phyloP scores from a whole-genome alignment of 2,113 vertebrate genomes.

The Catharus fuscescens region DNA sequence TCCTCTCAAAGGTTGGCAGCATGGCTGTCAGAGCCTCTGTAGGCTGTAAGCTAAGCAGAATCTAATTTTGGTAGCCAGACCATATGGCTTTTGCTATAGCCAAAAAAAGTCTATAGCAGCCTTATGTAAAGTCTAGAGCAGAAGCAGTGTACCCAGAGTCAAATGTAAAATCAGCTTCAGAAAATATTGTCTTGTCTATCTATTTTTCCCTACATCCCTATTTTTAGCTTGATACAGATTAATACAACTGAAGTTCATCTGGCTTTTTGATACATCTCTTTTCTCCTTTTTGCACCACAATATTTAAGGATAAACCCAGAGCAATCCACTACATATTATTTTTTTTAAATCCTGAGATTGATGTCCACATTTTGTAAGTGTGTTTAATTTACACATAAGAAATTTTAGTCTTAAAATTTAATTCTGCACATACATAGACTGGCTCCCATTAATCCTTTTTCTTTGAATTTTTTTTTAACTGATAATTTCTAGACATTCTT shows the following conservation, averaged over 20 bases:
- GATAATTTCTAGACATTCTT: neutral
- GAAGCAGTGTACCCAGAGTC: neutral
- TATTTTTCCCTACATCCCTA: neutral
- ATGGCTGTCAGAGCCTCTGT: neutral
- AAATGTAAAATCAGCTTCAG: neutral
- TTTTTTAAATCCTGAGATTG: neutral
- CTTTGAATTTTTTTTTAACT: neutral
- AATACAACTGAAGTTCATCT: neutral
- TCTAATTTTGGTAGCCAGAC: neutral
- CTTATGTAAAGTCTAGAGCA: neutral
- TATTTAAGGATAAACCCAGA: neutral
- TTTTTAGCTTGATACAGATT: neutral
- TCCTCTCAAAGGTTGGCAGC: fast-evolving
- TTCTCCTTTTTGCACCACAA: neutral
- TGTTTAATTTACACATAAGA: neutral
- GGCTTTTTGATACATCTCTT: neutral
- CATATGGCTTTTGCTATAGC: neutral
- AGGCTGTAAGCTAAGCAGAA: neutral
- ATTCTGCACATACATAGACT: neutral
- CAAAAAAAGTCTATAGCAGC: neutral
- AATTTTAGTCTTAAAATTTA: neutral
- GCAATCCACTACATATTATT: neutral
- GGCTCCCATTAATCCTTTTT: neutral
- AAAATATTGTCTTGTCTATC: neutral
- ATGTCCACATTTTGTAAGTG: neutral